Base-by-base conservation (phyloP, 1,140 invertebrate genomes). In the Trinorchestia longiramus region DNA sequence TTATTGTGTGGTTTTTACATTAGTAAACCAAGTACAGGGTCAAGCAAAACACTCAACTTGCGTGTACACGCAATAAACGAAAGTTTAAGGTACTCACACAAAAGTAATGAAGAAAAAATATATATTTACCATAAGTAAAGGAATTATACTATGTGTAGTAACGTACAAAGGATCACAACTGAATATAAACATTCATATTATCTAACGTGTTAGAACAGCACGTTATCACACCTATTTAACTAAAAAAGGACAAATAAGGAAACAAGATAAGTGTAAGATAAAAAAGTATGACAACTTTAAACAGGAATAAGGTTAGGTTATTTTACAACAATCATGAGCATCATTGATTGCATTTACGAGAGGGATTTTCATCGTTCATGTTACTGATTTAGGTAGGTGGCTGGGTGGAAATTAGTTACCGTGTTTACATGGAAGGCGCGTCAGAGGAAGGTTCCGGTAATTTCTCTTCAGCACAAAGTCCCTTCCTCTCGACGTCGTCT, bases 401-500 rank as follows among this genome's bases (percentile, higher is more conserved):
- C 6, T 90, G 88, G 42, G 62, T 19, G 3, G 62, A 6, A 42
- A 1, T 42, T 43, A 90, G 42, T 90, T 90, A 90, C 43, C 92
- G 92, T 36, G 43, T 43, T 94, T 94, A 94, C 92, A 94, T 94
- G 43, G 43, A 44, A 40, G 92, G 92, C 43, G 43, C 92, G 44
- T 94, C 92, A 11, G 92, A 17, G 19, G 92, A 44, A 40, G 43
- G 92, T 40, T 94, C 92, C 40, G 92, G 92, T 43, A 94, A 43
- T 94, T 94, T 44, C 92, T 94, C 92, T 0, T 44, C 92, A 4
- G 92, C 43, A 43, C 92, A 94, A 6, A 94, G 92, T 43, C 92
- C 92, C 36, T 94, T 94, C 43, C 92, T 94, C 92, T 94, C 92
- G 43, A 94, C 92, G 40, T 94, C 92, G 43, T 94, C 92, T 47